Conservation (phyloP, 2,797 vertebrate species). For the Helarctos malayanus region DNA sequence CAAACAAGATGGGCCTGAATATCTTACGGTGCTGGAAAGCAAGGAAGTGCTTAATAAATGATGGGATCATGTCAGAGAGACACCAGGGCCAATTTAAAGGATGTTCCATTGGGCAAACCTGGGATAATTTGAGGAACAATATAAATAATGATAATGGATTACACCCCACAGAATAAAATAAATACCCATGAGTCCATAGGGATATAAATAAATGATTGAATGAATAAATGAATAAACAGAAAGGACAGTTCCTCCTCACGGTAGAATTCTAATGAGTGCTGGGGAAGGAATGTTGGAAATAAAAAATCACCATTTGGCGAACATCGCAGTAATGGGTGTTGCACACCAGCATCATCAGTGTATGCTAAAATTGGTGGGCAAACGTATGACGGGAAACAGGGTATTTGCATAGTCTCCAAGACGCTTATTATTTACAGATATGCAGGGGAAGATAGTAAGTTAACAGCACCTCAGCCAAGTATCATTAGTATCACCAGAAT, state of each 20-base stretch:
- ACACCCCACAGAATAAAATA: conserved; percentile 22
- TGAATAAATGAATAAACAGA: neutral
- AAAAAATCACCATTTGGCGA: neutral
- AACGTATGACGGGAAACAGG: neutral
- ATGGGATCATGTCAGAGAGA: neutral
- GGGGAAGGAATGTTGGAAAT: neutral
- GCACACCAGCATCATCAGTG: neutral
- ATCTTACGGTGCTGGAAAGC: neutral
- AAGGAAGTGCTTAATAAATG: neutral
- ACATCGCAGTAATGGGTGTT: neutral
- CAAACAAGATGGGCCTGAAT: neutral
- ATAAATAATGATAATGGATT: conserved; percentile 46
- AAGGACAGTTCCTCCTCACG: neutral
- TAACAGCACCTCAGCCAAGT: neutral
- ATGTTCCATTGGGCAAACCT: neutral
- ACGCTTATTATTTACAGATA: neutral
- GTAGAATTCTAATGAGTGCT: conserved; percentile 14
- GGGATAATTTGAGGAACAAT: conserved; percentile 14
- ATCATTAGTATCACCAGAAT: neutral
- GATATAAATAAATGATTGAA: conserved; percentile 39
- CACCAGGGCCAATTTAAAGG: neutral
- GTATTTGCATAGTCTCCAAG: neutral
- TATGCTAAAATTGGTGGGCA: neutral
- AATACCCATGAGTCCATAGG: neutral
- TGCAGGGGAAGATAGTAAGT: neutral